A percentile compares a stretch with the other conserved stretches of the same genome.
These are phyloP conservation scores for Oryzias sinensis DNA, from an alignment of 2,797 vertebrate species.

Conservation along the genomic window DNA sequence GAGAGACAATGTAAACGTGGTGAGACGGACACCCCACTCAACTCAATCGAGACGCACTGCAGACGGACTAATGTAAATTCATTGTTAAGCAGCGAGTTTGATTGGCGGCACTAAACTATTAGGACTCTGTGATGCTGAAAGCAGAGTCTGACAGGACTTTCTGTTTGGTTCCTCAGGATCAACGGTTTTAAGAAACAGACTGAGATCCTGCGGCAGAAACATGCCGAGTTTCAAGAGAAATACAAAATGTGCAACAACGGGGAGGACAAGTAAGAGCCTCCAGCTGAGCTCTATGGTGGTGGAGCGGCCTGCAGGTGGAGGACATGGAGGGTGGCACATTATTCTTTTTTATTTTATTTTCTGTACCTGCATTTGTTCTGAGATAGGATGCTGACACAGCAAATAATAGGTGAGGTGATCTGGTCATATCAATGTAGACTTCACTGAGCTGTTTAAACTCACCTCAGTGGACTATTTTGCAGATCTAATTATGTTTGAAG, in stretches of 20 bases:
- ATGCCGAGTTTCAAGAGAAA: conserved; percentile 73
- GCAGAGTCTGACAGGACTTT: conserved; percentile 2
- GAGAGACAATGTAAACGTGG: no score
- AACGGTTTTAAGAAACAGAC: conserved; percentile 82
- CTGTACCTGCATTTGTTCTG: neutral
- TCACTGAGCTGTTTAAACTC: neutral
- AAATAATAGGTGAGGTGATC: neutral
- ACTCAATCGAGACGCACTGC: no score
- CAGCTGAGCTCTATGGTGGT: conserved; percentile 6
- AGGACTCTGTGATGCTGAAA: neutral
- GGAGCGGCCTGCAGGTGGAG: conserved; percentile 13
- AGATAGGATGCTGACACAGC: conserved; percentile 1
- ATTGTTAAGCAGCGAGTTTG: no score
- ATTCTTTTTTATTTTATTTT: conserved; percentile 25
- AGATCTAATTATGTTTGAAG: conserved; percentile 19
- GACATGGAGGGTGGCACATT: conserved; percentile 11
- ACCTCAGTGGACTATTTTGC: neutral
- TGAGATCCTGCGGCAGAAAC: conserved; percentile 80
- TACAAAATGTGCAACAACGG: conserved; percentile 40
- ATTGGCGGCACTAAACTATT: neutral
- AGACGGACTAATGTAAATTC: no score
- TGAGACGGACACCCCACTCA: no score
- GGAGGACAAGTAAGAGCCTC: conserved; percentile 60
- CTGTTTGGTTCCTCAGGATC: conserved; percentile 58
- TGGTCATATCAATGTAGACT: neutral